Evolutionary conservation across 1,140 invertebrate genomes (phyloP), one percentile per base, ranked within the genome.

Genomic region (Hermatobates lingyangjiaoensis): DNA sequence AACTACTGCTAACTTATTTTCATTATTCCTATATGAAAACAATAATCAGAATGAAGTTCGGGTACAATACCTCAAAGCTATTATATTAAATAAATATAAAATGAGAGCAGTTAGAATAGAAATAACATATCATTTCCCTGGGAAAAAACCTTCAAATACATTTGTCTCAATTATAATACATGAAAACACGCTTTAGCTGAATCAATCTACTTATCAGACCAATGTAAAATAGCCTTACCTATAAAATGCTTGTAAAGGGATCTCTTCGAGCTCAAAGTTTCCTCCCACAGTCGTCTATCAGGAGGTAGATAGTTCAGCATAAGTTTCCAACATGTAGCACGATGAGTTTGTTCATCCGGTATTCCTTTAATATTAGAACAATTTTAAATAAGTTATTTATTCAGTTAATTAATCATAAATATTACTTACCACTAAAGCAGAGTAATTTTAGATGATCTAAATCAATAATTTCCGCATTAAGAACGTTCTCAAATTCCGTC

Each of bases 201-300:
- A n/a, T n/a, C n/a, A n/a, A n/a, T n/a, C 28, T 34, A 34, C 15
- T 7, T 7, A 34, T 34, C 7, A 60, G 52, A 51, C 28, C 1
- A 0, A 51, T 15, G 14, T 4, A 34, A 27, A 21, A 27, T 48
- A 49, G 61, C 63, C 58, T 71, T 71, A 79, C 84, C 77, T 45
- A 93, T 81, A 65, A 92, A 90, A 58, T 87, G 83, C 54, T 75
- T 74, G 63, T 90, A 90, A 1, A 87, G 68, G 55, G 79, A 71
- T 55, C 86, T 70, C 62, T 87, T 85, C 52, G 77, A 73, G 15
- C 64, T 59, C 3, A 90, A 63, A 27, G 75, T 75, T 56, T 75
- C 63, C 5, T 73, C 65, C 80, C 84, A 85, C 51, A 66, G 72
- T 30, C 63, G 64, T 55, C 71, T 77, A 39, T 76, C 72, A 10